phyloP scores from a whole-genome alignment of 2,888 invertebrate genomes.

The Oxycera nigricornis region DNA sequence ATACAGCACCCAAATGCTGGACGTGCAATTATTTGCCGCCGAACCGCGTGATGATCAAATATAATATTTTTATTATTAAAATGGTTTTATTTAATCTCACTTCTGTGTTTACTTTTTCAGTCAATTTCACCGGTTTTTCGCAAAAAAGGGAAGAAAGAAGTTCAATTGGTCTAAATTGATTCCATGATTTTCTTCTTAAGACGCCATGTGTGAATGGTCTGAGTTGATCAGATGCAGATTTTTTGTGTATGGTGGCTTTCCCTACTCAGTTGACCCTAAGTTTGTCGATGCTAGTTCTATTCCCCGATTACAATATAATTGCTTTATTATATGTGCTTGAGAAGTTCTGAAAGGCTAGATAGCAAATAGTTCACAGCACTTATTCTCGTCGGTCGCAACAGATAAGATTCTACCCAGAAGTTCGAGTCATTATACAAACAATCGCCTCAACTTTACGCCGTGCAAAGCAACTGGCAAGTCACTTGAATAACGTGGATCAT shows the following conservation, averaged over 20 bases:
- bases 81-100: too few relatives aligned
- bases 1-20: too few relatives aligned
- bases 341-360: neutral
- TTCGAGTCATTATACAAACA: slow-evolving; percentile 45
- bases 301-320: neutral
- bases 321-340: neutral
- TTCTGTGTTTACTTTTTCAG: too few relatives aligned
- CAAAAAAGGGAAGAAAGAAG: too few relatives aligned
- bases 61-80: too few relatives aligned
- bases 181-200: too few relatives aligned
- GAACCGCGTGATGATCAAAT: too few relatives aligned
- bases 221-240: too few relatives aligned
- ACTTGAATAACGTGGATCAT: slow-evolving; percentile 28
- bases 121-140: too few relatives aligned
- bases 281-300: neutral
- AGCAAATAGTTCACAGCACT: slow-evolving; percentile 21
- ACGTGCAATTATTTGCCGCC: too few relatives aligned
- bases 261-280: neutral
- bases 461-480: slow-evolving; percentile 36
- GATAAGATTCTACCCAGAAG: slow-evolving; percentile 31
- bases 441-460: slow-evolving; percentile 34
- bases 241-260: neutral
- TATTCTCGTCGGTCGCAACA: slow-evolving; percentile 38
- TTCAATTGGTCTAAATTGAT: too few relatives aligned
- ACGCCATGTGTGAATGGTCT: too few relatives aligned